Base-by-base conservation (phyloP, 2,888 invertebrate species). In the Hirtodrosophila cameraria region DNA sequence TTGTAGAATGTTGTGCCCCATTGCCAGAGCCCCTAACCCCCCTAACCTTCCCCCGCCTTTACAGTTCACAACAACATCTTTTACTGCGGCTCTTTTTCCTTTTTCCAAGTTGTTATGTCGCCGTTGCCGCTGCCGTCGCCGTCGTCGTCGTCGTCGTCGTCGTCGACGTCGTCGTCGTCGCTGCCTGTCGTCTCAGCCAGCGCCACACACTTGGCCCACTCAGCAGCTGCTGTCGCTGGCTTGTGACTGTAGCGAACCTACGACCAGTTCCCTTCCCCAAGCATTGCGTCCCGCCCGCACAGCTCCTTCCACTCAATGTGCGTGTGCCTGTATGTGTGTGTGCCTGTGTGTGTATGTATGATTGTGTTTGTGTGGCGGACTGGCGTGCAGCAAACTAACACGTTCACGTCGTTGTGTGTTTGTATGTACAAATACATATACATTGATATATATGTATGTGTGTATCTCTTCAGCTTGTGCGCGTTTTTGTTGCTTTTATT, bases 401-500 rank as follows among this genome's bases (percentile, higher is more conserved):
- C 74, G 77, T 61, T 57, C 54, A 46, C 35, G 63, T 27, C 59
- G 49, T 46, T 49, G 42, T 41, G 45, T 59, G 60, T 43, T 41
- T 33, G 8, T 42, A 11, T 4, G 27, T 38, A 15, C 39, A 49
- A 38, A 28, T 31, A 16, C 15, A 41, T 16, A 18, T 46, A 18
- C 18, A 13, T 41, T 13, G 23, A n/a, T 54, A 3, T 31, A 7
- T 45, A 16, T 41, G n/a, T 57, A 8, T 49, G 9, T 31, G 57
- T 83, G 69, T 83, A 73, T 86, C 74, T 82, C 67, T 81, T 72
- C 58, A 70, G 76, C 63, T 80, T 70, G 81, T 72, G 82, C 81
- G 80, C 68, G 75, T 75, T 83, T 73, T 83, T 80, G 79, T 85
- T 80, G 83, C 83, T 76, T 83, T 76, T 80, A 69, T 83, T 80